phyloP scores from a whole-genome alignment of 2,888 invertebrate species.

The Drosophila mimetica region DNA sequence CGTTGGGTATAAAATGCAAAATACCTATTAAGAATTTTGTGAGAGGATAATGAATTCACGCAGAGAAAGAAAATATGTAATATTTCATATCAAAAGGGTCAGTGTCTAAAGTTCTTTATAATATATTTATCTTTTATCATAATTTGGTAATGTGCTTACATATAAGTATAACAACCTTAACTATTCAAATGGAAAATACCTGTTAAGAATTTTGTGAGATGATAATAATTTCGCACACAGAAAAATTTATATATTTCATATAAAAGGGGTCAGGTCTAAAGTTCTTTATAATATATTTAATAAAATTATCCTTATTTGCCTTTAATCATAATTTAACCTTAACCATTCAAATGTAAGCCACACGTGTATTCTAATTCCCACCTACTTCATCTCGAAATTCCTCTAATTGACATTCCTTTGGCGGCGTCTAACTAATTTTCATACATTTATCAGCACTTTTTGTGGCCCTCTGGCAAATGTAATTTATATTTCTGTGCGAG shows the following conservation, averaged over 20 bases:
- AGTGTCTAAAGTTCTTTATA: too few species aligned
- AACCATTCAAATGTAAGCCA: background rate
- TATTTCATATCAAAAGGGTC: too few species aligned
- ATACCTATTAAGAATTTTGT: constrained; percentile 1
- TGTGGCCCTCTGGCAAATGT: constrained; percentile 46
- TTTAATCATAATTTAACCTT: too few species aligned
- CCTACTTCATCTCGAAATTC: background rate
- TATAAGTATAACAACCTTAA: too few species aligned
- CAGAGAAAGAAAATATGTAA: background rate
- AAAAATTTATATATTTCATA: too few species aligned
- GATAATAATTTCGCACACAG: too few species aligned
- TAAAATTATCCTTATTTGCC: too few species aligned
- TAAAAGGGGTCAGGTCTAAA: too few species aligned
- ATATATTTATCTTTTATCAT: too few species aligned
- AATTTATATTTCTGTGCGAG: constrained; percentile 59
- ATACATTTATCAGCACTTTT: constrained; percentile 56
- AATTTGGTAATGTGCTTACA: too few species aligned
- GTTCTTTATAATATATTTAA: too few species aligned
- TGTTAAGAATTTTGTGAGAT: too few species aligned
- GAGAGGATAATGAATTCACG: background rate
- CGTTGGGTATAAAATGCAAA: background rate
- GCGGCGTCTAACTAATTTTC: constrained; percentile 34
- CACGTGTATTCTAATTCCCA: constrained; percentile 1
- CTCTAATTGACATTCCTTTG: constrained; percentile 28
- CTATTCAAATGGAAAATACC: background rate